Evolutionary conservation across 1,140 invertebrate genomes (phyloP).

Genomic region (Diuraphis noxia): DNA sequence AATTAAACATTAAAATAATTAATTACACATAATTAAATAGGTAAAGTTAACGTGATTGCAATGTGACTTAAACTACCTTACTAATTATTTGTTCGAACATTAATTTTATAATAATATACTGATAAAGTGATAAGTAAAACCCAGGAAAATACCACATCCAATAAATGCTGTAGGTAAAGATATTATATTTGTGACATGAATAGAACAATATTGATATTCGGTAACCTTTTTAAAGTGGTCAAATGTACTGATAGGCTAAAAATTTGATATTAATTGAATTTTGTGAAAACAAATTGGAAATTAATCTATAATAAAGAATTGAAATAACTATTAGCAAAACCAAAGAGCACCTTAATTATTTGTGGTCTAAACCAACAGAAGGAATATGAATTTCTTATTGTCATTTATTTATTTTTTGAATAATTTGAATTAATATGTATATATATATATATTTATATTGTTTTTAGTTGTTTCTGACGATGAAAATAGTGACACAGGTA

Average conservation of each 20-base stretch:
- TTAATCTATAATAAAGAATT: not conserved
- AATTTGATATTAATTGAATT: not conserved
- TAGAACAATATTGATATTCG: too few species aligned
- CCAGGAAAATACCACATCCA: too few species aligned
- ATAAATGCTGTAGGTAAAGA: too few species aligned
- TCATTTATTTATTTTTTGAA: not conserved
- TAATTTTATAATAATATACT: too few species aligned
- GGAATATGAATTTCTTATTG: not conserved
- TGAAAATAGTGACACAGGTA: conserved; percentile 17
- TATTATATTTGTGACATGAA: too few species aligned
- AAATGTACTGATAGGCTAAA: not conserved
- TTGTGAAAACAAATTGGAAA: not conserved
- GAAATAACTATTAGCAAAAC: not conserved
- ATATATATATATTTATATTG: not conserved
- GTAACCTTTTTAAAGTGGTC: not conserved
- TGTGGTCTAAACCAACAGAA: not conserved
- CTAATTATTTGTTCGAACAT: too few species aligned
- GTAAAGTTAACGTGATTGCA: too few species aligned
- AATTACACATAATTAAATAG: too few species aligned
- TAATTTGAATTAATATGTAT: not conserved
- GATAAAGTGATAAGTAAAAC: too few species aligned
- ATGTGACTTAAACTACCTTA: too few species aligned
- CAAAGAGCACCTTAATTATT: not conserved
- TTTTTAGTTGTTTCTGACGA: conserved; percentile 43
- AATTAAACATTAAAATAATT: too few species aligned